These are phyloP conservation scores for Agrochola lota DNA, from an alignment of 2,888 invertebrate genomes.

Conservation along the genomic window DNA sequence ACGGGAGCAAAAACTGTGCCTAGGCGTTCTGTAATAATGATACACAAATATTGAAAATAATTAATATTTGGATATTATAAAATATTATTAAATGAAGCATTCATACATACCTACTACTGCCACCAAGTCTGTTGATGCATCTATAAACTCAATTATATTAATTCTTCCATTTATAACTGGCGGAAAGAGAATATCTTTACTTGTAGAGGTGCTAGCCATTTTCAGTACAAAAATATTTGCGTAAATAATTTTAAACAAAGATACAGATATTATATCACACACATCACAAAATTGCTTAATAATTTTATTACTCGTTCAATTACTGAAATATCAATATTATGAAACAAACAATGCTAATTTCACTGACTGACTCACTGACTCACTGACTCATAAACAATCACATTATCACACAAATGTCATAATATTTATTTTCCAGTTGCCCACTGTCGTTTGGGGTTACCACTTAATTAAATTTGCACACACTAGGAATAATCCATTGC, in stretches of 20 bases:
- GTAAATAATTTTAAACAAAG: slow-evolving; percentile 31
- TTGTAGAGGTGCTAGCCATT: slow-evolving; percentile 78
- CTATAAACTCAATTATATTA: slow-evolving; percentile 91
- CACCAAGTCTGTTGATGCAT: slow-evolving; percentile 91
- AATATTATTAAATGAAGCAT: not conserved
- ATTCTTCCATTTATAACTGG: slow-evolving; percentile 90
- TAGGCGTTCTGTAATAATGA: slow-evolving; percentile 91
- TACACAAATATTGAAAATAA: not conserved
- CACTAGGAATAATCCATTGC: slow-evolving; percentile 38
- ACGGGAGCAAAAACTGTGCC: slow-evolving; percentile 94
- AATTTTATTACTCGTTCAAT: slow-evolving; percentile 9
- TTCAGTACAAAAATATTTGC: slow-evolving; percentile 47
- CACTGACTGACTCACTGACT: slow-evolving; percentile 18
- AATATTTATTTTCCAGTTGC: slow-evolving; percentile 67
- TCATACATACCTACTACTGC: slow-evolving; percentile 91
- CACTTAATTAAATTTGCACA: slow-evolving; percentile 63
- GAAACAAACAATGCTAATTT: slow-evolving; percentile 19
- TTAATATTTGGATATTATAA: not conserved
- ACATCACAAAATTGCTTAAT: slow-evolving; percentile 50
- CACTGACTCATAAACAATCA: slow-evolving; percentile 15
- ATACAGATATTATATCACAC: slow-evolving; percentile 59
- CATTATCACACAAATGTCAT: slow-evolving; percentile 46
- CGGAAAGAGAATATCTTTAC: slow-evolving; percentile 84
- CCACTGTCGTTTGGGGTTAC: slow-evolving; percentile 68
- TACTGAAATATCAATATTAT: slow-evolving; percentile 18